A percentile compares a stretch with the other conserved stretches of the same genome.
Evolutionary conservation across 2,888 invertebrate species (phyloP).

Genomic region (Antheraea assamensis): DNA sequence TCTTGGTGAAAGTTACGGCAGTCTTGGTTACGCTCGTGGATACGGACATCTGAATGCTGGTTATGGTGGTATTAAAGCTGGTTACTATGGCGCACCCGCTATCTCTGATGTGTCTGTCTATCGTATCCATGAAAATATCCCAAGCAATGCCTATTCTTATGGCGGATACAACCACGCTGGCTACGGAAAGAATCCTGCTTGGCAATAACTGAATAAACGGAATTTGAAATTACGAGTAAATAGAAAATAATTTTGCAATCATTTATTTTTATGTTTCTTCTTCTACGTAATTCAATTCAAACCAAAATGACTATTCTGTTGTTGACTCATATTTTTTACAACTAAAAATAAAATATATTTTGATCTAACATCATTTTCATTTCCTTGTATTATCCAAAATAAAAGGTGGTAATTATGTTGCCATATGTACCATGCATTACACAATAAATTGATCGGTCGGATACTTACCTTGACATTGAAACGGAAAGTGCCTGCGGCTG

Average conservation of each 20-base stretch:
- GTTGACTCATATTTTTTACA: background rate
- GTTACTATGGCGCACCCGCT: constrained; percentile 27
- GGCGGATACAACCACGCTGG: constrained; percentile 28
- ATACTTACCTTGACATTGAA: constrained; percentile 72
- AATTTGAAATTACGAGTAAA: background rate
- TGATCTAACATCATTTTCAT: constrained; percentile 20
- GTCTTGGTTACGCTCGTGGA: constrained; percentile 29
- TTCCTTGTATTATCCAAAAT: constrained; percentile 30
- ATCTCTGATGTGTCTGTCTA: constrained; percentile 35
- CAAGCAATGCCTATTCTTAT: constrained; percentile 20
- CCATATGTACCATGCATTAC: constrained; percentile 38
- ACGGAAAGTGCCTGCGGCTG: constrained; percentile 56
- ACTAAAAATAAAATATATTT: background rate
- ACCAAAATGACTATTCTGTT: background rate
- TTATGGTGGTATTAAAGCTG: constrained; percentile 26
- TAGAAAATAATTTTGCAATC: background rate
- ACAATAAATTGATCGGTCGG: constrained; percentile 41
- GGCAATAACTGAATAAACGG: constrained; percentile 30
- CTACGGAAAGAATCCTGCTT: constrained; percentile 30
- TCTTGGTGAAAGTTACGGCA: constrained; percentile 28
- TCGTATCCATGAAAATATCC: constrained; percentile 29
- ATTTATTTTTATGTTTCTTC: constrained; percentile 12
- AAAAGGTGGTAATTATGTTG: background rate
- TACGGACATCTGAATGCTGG: constrained; percentile 28
- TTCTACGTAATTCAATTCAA: background rate